Percentiles rank a stretch among this genome's conserved stretches.
Evolutionary conservation across 30 jellyfish, hydroid and myxozoan species (phyloP).

Genomic region (Catostylus mosaicus): DNA sequence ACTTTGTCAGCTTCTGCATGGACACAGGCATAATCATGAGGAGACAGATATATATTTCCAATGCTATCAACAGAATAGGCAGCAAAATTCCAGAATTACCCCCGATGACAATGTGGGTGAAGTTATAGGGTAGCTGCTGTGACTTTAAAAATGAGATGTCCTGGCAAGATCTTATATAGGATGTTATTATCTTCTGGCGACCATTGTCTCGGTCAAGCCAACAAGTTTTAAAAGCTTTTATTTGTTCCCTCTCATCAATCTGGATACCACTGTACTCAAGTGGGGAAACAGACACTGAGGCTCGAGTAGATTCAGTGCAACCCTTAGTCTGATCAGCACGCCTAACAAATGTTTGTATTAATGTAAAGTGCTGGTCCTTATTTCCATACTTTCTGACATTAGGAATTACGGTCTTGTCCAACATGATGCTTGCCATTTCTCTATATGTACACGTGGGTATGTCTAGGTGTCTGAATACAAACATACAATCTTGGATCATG

Average conservation of each 20-base stretch:
- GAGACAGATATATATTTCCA: neutral
- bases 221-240: slow-evolving; percentile 31
- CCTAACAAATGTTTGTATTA: slow-evolving; percentile 48
- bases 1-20: slow-evolving; percentile 70
- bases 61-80: slow-evolving; percentile 26
- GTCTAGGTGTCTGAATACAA: slow-evolving; percentile 21
- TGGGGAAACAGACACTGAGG: slow-evolving; percentile 45
- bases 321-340: slow-evolving; percentile 64
- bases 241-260: slow-evolving; percentile 34
- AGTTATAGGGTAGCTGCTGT: too few species aligned
- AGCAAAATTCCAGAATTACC: slow-evolving; percentile 46
- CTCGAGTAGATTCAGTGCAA: slow-evolving; percentile 47
- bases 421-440: slow-evolving; percentile 25
- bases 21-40: slow-evolving; percentile 29
- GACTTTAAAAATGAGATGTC: too few species aligned
- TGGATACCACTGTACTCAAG: slow-evolving; percentile 43
- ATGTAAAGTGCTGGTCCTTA: slow-evolving; percentile 40
- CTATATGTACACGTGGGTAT: slow-evolving; percentile 50
- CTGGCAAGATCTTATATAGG: too few species aligned
- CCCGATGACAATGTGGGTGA: too few species aligned
- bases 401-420: slow-evolving; percentile 37
- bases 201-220: too few species aligned
- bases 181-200: too few species aligned
- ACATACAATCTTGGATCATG: slow-evolving; percentile 67
- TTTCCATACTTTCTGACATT: slow-evolving; percentile 27